These are phyloP conservation scores for Acleris holmiana DNA, from an alignment of 2,888 invertebrate genomes.

Conservation along the genomic window DNA sequence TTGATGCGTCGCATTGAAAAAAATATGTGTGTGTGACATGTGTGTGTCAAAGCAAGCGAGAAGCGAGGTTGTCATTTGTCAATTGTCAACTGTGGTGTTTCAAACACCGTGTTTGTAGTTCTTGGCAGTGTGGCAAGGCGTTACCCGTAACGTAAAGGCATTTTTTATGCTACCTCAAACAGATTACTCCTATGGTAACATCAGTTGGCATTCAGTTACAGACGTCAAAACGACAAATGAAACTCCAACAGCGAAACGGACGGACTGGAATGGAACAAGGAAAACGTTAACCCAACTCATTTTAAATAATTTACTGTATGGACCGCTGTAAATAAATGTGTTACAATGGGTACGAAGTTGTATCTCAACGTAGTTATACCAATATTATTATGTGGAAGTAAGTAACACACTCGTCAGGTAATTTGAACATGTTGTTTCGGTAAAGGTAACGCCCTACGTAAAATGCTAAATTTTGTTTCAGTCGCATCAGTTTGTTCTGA, in stretches of 20 bases:
- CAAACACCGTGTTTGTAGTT: too few species aligned
- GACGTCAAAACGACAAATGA: not conserved
- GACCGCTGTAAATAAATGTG: slow-evolving; percentile 10
- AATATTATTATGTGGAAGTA: slow-evolving; percentile 50
- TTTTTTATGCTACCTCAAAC: too few species aligned
- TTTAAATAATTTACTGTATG: slow-evolving; percentile 34
- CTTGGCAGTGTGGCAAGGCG: too few species aligned
- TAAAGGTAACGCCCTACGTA: slow-evolving; percentile 66
- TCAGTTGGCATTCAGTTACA: too few species aligned
- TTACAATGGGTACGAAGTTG: slow-evolving; percentile 48
- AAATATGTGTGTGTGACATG: too few species aligned
- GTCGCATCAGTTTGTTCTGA: slow-evolving; percentile 65
- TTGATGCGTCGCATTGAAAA: too few species aligned
- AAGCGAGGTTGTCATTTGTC: too few species aligned
- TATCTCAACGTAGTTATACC: slow-evolving; percentile 44
- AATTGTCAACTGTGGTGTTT: too few species aligned
- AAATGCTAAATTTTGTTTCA: slow-evolving; percentile 55
- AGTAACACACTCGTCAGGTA: slow-evolving; percentile 40
- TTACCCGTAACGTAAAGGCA: too few species aligned
- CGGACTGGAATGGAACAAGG: not conserved
- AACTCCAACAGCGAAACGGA: not conserved
- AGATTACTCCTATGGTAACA: too few species aligned
- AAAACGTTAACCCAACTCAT: not conserved
- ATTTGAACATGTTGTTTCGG: slow-evolving; percentile 9
- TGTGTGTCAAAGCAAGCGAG: too few species aligned